Percentiles rank a stretch among this genome's conserved stretches.
These are phyloP conservation scores for Cloeon dipterum DNA, from an alignment of 2,888 invertebrate species.

Conservation along the genomic window DNA sequence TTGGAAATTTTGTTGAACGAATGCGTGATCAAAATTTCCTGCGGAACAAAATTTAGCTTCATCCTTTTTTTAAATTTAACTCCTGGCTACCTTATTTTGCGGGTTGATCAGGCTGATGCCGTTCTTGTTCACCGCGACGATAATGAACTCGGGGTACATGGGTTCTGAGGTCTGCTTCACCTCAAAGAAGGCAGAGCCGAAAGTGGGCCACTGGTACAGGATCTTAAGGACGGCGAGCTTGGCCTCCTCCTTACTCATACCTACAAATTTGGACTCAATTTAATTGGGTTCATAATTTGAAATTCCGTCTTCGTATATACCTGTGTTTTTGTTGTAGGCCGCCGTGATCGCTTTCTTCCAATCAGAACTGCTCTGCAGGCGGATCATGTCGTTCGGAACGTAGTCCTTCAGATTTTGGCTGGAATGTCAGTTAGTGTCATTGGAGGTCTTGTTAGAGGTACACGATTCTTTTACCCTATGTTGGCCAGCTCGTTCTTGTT, in stretches of 20 bases:
- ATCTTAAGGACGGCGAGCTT: constrained; percentile 59
- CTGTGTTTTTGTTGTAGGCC: constrained; percentile 34
- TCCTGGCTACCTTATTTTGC: constrained; percentile 63
- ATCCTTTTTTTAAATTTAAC: too few species aligned
- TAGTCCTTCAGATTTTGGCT: constrained; percentile 37
- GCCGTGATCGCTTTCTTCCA: constrained; percentile 57
- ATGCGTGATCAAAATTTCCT: constrained; percentile 64
- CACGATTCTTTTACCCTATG: constrained; percentile 24
- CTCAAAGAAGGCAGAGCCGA: constrained; percentile 90
- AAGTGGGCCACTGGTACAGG: constrained; percentile 62
- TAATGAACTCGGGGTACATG: constrained; percentile 60
- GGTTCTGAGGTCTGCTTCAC: constrained; percentile 79
- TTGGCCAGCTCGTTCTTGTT: constrained; percentile 29
- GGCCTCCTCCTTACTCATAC: constrained; percentile 42
- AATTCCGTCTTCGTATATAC: constrained; percentile 11
- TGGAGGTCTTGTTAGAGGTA: too few species aligned
- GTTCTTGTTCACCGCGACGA: constrained; percentile 74
- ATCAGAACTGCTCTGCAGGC: constrained; percentile 43
- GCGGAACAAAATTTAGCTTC: too few species aligned
- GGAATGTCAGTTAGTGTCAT: constrained; percentile 8
- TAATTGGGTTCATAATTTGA: constrained; percentile 6
- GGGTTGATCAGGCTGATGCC: constrained; percentile 82
- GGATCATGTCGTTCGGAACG: constrained; percentile 55
- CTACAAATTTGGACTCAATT: constrained; percentile 11
- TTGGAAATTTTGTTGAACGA: constrained; percentile 75